Conservation (phyloP, 1,140 invertebrate species). For the Dendroctonus valens region DNA sequence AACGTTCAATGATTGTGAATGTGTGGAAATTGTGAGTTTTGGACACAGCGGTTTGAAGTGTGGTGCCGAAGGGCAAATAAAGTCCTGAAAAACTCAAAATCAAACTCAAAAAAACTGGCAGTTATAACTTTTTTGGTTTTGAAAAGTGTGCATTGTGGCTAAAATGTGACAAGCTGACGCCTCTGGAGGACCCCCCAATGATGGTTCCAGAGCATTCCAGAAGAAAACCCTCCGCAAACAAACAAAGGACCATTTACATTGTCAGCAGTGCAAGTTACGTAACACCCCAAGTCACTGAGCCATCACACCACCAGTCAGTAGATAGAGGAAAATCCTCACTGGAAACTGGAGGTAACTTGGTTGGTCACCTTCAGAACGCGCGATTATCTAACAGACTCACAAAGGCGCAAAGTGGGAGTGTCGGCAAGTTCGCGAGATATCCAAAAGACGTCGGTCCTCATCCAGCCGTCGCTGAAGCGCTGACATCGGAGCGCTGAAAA, state of each 20-base stretch:
- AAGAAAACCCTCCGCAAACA: background rate
- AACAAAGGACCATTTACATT: background rate
- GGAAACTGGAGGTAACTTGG: background rate
- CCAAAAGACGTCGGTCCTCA: background rate
- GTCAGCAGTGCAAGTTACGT: background rate
- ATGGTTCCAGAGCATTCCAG: background rate
- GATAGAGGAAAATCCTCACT: background rate
- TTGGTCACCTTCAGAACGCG: constrained; percentile 5
- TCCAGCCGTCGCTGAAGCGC: background rate
- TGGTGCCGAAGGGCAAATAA: too few relatives aligned
- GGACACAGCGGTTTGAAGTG: too few relatives aligned
- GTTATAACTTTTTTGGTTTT: too few relatives aligned
- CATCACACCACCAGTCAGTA: background rate
- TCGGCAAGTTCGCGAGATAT: background rate
- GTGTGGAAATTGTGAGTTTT: too few relatives aligned
- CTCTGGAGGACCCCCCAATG: too few relatives aligned
- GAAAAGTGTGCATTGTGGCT: too few relatives aligned
- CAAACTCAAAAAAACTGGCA: too few relatives aligned
- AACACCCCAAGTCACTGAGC: background rate
- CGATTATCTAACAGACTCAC: background rate
- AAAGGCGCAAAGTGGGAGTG: constrained; percentile 15
- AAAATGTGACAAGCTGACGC: too few relatives aligned
- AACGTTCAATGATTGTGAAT: too few relatives aligned
- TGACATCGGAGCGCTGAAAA: constrained; percentile 10
- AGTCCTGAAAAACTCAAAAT: too few relatives aligned